Conservation (phyloP, 2,797 vertebrate species). For the Acrocephalus scirpaceus region DNA sequence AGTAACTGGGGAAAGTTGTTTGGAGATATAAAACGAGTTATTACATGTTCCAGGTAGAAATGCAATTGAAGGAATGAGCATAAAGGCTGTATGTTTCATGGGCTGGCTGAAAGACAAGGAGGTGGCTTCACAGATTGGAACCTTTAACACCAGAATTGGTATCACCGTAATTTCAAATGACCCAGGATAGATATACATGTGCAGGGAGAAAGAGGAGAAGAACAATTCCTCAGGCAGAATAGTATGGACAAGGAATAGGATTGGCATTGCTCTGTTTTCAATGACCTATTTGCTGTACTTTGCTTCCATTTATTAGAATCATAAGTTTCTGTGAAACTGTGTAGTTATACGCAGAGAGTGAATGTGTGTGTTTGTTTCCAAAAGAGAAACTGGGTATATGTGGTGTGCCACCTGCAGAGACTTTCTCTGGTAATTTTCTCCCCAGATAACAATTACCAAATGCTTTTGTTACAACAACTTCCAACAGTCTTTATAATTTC, state of each 20-base stretch:
- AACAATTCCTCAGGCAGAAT: background rate
- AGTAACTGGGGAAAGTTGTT: background rate
- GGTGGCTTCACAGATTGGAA: background rate
- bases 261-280: background rate
- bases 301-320: background rate
- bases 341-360: background rate
- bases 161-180: background rate
- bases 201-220: background rate
- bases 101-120: background rate
- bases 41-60: background rate
- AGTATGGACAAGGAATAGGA: background rate
- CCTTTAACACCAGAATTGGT: background rate
- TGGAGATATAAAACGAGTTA: background rate
- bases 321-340: background rate
- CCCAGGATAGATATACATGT: background rate
- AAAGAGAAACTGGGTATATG: background rate
- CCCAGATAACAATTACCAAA: constrained; percentile 13
- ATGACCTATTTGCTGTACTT: background rate
- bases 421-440: background rate
- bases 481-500: constrained; percentile 23
- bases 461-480: background rate
- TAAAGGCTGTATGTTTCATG: background rate
- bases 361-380: background rate
- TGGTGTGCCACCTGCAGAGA: background rate
- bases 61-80: background rate